Evolutionary conservation across 2,113 vertebrate species (phyloP).

Genomic region (Manacus vitellinus): DNA sequence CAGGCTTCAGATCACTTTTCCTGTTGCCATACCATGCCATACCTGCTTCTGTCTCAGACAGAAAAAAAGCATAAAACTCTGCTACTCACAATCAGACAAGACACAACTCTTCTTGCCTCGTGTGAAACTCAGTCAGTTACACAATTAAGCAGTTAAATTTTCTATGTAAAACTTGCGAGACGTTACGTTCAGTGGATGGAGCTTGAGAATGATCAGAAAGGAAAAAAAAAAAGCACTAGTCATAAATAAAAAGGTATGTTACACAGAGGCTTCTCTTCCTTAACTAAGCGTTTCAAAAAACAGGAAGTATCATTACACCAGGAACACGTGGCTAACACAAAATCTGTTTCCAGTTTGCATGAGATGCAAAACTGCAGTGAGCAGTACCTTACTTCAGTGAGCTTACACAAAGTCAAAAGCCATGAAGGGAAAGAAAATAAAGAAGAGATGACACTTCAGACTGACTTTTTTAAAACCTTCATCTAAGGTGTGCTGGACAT

Average conservation of each 20-base stretch:
- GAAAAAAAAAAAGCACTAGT: background rate
- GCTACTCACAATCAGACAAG: background rate
- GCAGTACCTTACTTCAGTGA: background rate
- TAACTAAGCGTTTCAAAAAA: background rate
- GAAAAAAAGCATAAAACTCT: background rate
- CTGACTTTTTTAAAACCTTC: background rate
- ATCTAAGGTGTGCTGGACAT: background rate
- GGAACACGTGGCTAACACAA: background rate
- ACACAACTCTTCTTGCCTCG: background rate
- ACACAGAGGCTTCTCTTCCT: background rate
- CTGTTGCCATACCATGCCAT: background rate
- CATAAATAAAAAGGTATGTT: background rate
- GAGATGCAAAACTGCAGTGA: background rate
- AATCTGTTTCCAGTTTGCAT: background rate
- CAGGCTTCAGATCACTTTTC: background rate
- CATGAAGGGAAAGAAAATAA: background rate
- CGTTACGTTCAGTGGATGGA: background rate
- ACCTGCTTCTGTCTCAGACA: background rate
- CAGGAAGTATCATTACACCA: background rate
- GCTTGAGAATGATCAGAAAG: background rate
- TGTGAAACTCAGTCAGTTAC: background rate
- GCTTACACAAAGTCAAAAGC: background rate
- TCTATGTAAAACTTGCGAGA: background rate
- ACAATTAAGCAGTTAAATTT: background rate
- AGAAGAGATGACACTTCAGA: background rate